These are phyloP conservation scores for Stegana nigrithorax DNA, from an alignment of 2,888 invertebrate genomes.

Conservation along the genomic window DNA sequence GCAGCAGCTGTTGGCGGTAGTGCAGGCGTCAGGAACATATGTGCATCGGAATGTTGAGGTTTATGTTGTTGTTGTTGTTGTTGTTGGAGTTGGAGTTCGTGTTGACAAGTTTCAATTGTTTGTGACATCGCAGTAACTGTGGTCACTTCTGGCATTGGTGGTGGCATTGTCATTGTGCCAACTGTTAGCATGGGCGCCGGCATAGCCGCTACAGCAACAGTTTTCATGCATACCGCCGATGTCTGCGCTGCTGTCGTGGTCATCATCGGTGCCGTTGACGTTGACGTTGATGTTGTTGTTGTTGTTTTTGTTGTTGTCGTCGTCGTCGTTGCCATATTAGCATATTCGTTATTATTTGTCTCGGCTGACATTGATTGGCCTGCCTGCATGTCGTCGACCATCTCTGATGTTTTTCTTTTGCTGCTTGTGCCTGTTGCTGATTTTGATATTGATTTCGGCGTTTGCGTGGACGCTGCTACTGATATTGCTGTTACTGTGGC, in stretches of 20 bases:
- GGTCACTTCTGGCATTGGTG: not conserved
- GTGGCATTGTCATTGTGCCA: not conserved
- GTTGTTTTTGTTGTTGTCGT: too few relatives aligned
- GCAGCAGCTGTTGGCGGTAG: conserved; percentile 33
- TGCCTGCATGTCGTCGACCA: too few relatives aligned
- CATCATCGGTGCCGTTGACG: conserved; percentile 31
- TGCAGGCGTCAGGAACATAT: conserved; percentile 59
- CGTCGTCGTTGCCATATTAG: too few relatives aligned
- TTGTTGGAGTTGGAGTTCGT: conserved; percentile 35
- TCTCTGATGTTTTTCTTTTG: too few relatives aligned
- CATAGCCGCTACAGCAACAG: conserved; percentile 14
- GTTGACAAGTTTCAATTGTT: too few relatives aligned
- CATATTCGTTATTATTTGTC: conserved; percentile 57
- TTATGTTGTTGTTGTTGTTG: conserved; percentile 27
- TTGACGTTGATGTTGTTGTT: too few relatives aligned
- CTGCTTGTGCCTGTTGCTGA: too few relatives aligned
- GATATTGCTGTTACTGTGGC: too few relatives aligned
- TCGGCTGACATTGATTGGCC: too few relatives aligned
- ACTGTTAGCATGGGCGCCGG: not conserved
- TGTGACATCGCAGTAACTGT: not conserved
- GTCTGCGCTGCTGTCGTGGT: conserved; percentile 2
- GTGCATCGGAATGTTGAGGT: conserved; percentile 54
- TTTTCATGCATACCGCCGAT: too few relatives aligned
- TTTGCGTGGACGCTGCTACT: conserved; percentile 2
- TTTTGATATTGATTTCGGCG: too few relatives aligned